Evolutionary conservation across 2,113 vertebrate species (phyloP).

Genomic region (Rhinoderma darwinii): DNA sequence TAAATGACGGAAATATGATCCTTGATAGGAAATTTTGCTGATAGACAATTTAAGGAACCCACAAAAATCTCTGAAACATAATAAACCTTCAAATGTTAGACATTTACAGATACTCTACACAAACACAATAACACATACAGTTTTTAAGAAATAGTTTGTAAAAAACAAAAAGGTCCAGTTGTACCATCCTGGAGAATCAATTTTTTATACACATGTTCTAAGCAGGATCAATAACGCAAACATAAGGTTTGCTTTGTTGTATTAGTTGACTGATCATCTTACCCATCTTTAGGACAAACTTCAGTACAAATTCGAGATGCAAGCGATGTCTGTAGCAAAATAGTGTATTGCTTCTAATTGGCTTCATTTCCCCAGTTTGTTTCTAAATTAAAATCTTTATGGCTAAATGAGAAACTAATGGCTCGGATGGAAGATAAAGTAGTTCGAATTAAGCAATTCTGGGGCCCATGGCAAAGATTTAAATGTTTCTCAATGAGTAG

Average conservation of each 20-base stretch:
- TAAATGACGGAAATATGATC: too few relatives aligned
- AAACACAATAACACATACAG: too few relatives aligned
- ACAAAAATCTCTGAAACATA: too few relatives aligned
- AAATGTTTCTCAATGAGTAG: not conserved
- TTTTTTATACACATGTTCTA: not conserved
- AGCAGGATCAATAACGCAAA: not conserved
- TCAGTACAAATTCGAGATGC: not conserved
- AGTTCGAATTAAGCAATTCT: not conserved
- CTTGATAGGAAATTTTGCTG: too few relatives aligned
- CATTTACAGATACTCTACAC: too few relatives aligned
- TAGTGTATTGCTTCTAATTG: slow-evolving; percentile 9
- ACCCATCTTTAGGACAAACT: not conserved
- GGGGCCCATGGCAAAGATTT: not conserved
- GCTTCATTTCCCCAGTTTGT: slow-evolving; percentile 3
- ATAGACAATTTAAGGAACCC: too few relatives aligned
- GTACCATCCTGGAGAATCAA: too few relatives aligned
- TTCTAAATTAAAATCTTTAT: slow-evolving; percentile 31
- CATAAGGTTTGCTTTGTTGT: not conserved
- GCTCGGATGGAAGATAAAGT: slow-evolving; percentile 3
- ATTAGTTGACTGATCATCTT: not conserved
- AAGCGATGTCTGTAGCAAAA: not conserved
- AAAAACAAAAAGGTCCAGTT: too few relatives aligned
- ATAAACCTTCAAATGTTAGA: too few relatives aligned
- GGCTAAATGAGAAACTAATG: slow-evolving; percentile 25
- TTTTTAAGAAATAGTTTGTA: too few relatives aligned